Base-by-base conservation (phyloP, 92 coral and sea anemone species). In the Parazoanthus swiftii region DNA sequence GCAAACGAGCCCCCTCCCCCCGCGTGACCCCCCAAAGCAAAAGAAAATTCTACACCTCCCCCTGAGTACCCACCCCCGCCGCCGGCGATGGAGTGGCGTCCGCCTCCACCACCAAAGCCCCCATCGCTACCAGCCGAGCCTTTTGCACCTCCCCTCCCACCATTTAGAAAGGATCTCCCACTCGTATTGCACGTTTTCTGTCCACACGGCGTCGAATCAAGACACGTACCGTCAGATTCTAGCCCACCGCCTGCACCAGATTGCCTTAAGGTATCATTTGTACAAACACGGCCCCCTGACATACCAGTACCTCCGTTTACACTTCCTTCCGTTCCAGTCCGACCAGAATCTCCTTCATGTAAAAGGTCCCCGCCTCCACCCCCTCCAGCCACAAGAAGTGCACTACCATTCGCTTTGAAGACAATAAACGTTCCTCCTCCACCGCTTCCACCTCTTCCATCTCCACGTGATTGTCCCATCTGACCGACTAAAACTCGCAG, bases 1-100 rank as follows among this genome's bases (percentile, higher is more conserved):
- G 87, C 77, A 71, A 70, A 84, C 14, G 87, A 84, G 10, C 87
- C 87, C 7, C 87, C 87, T 46, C 87, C 87, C 18, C 87, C 87
- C 43, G 79, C 77, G 26, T 18, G 29, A 35, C 79, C 77, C n/a
- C 79, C 79, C 15, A 68, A 37, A 26, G 13, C 35, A 26, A 71
- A 48, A 6, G n/a, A 6, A 16, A 68, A 70, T 8, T 46, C 48
- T 42, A 84, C 68, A 1, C 87, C 87, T 44, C 87, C 87, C 44
- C 87, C 87, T 44, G 67, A 71, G n/a, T 70, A 84, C 2, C 87
- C 87, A 46, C 87, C 87, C 37, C 87, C 87, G 71, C 87, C 87
- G 14, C 79, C 87, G 0, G 87, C 79, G 56, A 0, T 1, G 1
- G 3, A 2, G 0, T 9, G 26, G 48, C 87, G 48, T 13, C 66